Base-by-base conservation (phyloP, 2,113 vertebrate species). In the Megaleporinus macrocephalus region DNA sequence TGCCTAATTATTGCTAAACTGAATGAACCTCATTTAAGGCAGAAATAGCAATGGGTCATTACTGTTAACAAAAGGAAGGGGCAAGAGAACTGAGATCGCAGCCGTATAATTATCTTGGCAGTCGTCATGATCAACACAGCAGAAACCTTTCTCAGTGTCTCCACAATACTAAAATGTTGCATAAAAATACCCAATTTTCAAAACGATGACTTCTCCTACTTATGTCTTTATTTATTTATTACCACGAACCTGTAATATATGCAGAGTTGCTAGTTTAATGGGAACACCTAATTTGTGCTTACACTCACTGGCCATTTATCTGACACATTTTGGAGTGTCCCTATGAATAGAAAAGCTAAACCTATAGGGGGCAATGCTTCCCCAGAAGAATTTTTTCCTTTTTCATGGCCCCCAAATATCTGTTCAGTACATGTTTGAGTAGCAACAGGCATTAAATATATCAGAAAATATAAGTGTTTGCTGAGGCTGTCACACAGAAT, bases 21-120 rank as follows among this genome's bases (percentile, higher is more conserved):
- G 49, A 74, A 36, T 47, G 51, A 59, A 53, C 44, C 44, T 63
- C 51, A 29, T 70, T 80, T 72, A 73, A 80, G 27, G 69, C 36
- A 73, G 26, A 80, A 62, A 36, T 73, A 73, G 78, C 44, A 73
- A 72, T 49, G 55, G 55, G 55, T 27, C 71, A 73, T 80, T 80
- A 73, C 11, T 22, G 69, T 57, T 29, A 62, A 80, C 68, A 79
- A 79, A 55, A 59, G 66, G 24, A 77, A 44, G 53, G 14, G 26
- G 51, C 66, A 84, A 82, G 78, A 82, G 73, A 63, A 85, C 70
- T 10, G 44, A 81, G 73, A 87, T 85, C 86, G 84, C 55, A 74
- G 71, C 79, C 79, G 83, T 73, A 83, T 72, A 85, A 33, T 84
- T 81, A 29, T 57, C 20, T 44, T 33, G 55, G 69, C 55, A 73